A percentile compares a stretch with the other conserved stretches of the same genome.
Conservation (phyloP, 2,113 vertebrate species). For the Lutjanus erythropterus region DNA sequence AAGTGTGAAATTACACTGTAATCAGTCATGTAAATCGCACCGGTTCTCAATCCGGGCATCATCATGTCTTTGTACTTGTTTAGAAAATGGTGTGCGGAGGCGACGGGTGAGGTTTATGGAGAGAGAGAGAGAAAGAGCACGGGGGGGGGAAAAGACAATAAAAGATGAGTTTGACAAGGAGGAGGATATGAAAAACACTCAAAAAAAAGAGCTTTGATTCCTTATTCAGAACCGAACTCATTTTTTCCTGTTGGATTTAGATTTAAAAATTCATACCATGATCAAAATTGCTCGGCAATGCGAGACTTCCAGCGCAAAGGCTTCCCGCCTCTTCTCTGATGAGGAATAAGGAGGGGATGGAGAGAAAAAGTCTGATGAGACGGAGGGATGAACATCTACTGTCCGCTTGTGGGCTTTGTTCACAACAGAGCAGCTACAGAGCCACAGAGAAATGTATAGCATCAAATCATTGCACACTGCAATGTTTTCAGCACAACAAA, state of each 20-base stretch:
- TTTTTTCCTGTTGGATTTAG: constrained; percentile 66
- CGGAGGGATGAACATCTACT: constrained; percentile 14
- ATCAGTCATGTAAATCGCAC: constrained; percentile 83
- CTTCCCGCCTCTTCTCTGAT: constrained; percentile 58
- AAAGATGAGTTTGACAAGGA: constrained; percentile 52
- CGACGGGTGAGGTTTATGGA: constrained; percentile 36
- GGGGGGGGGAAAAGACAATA: constrained; percentile 33
- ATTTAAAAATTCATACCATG: constrained; percentile 67
- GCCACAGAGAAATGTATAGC: background rate
- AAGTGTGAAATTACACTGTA: constrained; percentile 82
- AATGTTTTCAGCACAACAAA: background rate
- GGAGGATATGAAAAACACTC: constrained; percentile 46
- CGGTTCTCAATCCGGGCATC: constrained; percentile 64
- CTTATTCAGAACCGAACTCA: constrained; percentile 60
- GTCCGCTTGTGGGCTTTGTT: constrained; percentile 22
- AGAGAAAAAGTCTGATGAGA: constrained; percentile 52
- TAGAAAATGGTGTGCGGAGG: constrained; percentile 58
- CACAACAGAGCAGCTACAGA: background rate
- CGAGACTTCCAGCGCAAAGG: constrained; percentile 48
- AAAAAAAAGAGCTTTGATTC: constrained; percentile 59
- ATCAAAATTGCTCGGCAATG: constrained; percentile 65
- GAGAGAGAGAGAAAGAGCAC: constrained; percentile 3
- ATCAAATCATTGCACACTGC: background rate
- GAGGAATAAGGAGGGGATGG: constrained; percentile 43
- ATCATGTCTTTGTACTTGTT: constrained; percentile 60